A percentile compares a stretch with the other conserved stretches of the same genome.
phyloP scores from a whole-genome alignment of 2,113 vertebrate genomes.

The Herpetotheres cachinnans region DNA sequence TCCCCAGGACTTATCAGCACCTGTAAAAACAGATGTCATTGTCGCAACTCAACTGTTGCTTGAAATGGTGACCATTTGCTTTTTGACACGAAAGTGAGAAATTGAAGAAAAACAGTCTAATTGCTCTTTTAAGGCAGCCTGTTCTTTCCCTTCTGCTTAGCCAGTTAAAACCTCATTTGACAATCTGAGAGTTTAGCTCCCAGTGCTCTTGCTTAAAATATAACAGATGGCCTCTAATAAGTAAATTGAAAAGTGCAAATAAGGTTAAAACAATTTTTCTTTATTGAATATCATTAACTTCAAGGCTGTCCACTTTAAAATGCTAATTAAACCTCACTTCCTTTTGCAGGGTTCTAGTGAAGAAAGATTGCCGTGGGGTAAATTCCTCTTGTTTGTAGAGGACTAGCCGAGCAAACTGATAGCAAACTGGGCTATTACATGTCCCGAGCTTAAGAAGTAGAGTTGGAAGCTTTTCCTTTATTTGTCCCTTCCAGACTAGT shows the following conservation, averaged over 20 bases:
- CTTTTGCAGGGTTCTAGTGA: constrained; percentile 50
- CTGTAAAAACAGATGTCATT: constrained; percentile 45
- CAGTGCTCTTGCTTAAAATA: constrained; percentile 67
- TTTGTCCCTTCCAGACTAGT: not conserved
- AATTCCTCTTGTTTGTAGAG: constrained; percentile 53
- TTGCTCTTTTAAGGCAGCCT: constrained; percentile 57
- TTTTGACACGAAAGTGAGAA: constrained; percentile 53
- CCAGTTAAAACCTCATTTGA: constrained; percentile 61
- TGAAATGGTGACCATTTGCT: constrained; percentile 41
- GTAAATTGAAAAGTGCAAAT: constrained; percentile 77
- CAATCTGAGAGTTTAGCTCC: constrained; percentile 54
- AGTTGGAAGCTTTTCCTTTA: constrained; percentile 22
- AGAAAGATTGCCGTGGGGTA: constrained; percentile 47
- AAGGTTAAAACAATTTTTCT: constrained; percentile 76
- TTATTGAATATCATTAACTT: constrained; percentile 77
- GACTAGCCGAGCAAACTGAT: constrained; percentile 18
- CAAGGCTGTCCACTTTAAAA: constrained; percentile 73
- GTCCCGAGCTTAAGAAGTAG: not conserved
- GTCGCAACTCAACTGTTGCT: not conserved
- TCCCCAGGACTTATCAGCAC: constrained; percentile 24
- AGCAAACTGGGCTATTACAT: not conserved
- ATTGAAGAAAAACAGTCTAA: constrained; percentile 51
- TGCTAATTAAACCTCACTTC: constrained; percentile 70
- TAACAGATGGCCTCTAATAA: constrained; percentile 76
- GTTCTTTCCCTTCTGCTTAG: constrained; percentile 52